Conservation (phyloP, 2,113 vertebrate genomes). For the Eretmochelys imbricata region DNA sequence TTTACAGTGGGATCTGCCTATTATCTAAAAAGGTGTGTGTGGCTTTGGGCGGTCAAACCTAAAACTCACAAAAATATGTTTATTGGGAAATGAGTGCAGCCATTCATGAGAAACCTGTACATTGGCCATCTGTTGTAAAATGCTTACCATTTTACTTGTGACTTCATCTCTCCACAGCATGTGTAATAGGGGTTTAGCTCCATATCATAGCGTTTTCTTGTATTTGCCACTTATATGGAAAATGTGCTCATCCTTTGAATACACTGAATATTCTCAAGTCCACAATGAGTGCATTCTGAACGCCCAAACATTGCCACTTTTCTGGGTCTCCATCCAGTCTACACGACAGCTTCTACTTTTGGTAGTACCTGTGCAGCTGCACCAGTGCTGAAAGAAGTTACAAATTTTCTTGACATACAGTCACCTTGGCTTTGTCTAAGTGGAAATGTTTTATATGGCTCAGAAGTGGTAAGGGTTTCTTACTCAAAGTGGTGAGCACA, state of each 20-base stretch:
- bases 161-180: neutral
- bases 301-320: neutral
- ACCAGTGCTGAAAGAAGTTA: neutral
- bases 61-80: constrained; percentile 23
- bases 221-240: neutral
- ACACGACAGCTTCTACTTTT: neutral
- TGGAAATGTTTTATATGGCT: neutral
- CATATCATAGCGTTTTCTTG: neutral
- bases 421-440: neutral
- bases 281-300: neutral
- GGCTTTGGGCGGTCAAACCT: constrained; percentile 10
- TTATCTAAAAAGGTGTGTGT: constrained; percentile 4
- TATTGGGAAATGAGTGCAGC: constrained; percentile 33
- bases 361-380: neutral
- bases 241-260: neutral
- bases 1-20: constrained; percentile 6
- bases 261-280: neutral
- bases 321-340: neutral
- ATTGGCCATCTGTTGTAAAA: neutral
- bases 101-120: constrained; percentile 16
- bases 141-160: neutral
- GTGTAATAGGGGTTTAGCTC: neutral
- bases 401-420: neutral
- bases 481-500: no score
- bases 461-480: neutral